These are phyloP conservation scores for Nomia melanderi DNA, from an alignment of 1,140 invertebrate genomes.

Conservation along the genomic window DNA sequence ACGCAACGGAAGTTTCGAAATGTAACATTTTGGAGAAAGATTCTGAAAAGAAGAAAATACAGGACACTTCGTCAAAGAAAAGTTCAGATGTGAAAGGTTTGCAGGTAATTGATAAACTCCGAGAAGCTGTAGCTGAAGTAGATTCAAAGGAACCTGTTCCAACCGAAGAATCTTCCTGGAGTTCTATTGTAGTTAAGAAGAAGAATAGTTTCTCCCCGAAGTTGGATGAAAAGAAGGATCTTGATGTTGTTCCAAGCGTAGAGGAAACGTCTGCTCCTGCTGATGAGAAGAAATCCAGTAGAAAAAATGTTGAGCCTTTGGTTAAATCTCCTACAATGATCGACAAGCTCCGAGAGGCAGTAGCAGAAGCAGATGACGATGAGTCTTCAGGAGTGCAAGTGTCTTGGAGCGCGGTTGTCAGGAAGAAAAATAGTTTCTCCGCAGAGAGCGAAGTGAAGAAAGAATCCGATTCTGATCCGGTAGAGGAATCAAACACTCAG, in stretches of 20 bases:
- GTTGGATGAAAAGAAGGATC: slow-evolving; percentile 18
- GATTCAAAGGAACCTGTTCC: not conserved
- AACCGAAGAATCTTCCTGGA: slow-evolving; percentile 63
- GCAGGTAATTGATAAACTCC: slow-evolving; percentile 32
- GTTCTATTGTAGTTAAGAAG: slow-evolving; percentile 65
- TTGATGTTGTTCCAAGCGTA: not conserved
- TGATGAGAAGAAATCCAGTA: not conserved
- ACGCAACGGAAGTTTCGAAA: not conserved
- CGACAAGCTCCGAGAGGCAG: slow-evolving; percentile 42
- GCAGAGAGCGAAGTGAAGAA: not conserved
- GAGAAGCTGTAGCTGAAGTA: slow-evolving; percentile 33
- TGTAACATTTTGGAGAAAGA: not conserved
- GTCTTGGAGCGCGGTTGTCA: slow-evolving; percentile 69
- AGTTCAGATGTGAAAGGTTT: too few relatives aligned
- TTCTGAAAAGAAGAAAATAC: not conserved
- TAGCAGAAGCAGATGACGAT: not conserved
- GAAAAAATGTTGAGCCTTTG: not conserved
- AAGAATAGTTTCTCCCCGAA: slow-evolving; percentile 11
- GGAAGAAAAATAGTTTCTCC: slow-evolving; percentile 32
- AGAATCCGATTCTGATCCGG: slow-evolving; percentile 7
- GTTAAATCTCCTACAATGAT: slow-evolving; percentile 7
- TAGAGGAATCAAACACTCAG: slow-evolving; percentile 28
- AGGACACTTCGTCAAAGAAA: not conserved
- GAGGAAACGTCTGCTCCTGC: slow-evolving; percentile 27
- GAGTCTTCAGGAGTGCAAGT: slow-evolving; percentile 9